Evolutionary conservation across 2,113 vertebrate genomes (phyloP).

Genomic region (Rana temporaria): DNA sequence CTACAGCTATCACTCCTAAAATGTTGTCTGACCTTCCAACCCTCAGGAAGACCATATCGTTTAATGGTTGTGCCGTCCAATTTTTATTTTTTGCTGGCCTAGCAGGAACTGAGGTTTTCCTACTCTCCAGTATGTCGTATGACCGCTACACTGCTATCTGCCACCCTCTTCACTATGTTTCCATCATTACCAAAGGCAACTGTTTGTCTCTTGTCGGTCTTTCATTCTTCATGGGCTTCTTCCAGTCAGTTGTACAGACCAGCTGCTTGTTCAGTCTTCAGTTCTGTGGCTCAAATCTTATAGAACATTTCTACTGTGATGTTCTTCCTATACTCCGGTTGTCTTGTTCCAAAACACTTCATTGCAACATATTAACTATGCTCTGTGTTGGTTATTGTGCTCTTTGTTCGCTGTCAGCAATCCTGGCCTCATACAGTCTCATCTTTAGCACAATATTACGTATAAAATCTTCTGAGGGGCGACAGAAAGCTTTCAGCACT

Average conservation of each 20-base stretch:
- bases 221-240: neutral
- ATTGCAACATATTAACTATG: neutral
- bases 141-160: neutral
- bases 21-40: neutral
- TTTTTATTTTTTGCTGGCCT: constrained; percentile 3
- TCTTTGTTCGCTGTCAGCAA: neutral
- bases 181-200: neutral
- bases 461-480: neutral
- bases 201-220: neutral
- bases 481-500: neutral
- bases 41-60: neutral
- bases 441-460: neutral
- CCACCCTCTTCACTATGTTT: neutral
- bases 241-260: neutral
- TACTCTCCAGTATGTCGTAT: constrained; percentile 3
- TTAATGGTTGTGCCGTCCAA: neutral
- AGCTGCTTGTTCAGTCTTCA: neutral
- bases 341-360: neutral
- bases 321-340: neutral
- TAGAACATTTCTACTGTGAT: constrained; percentile 17
- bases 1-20: neutral
- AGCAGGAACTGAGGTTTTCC: neutral
- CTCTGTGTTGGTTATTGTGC: neutral
- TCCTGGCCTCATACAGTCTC: neutral
- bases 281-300: neutral